Conservation (phyloP, 2,113 vertebrate genomes). For the Desmodus rotundus region DNA sequence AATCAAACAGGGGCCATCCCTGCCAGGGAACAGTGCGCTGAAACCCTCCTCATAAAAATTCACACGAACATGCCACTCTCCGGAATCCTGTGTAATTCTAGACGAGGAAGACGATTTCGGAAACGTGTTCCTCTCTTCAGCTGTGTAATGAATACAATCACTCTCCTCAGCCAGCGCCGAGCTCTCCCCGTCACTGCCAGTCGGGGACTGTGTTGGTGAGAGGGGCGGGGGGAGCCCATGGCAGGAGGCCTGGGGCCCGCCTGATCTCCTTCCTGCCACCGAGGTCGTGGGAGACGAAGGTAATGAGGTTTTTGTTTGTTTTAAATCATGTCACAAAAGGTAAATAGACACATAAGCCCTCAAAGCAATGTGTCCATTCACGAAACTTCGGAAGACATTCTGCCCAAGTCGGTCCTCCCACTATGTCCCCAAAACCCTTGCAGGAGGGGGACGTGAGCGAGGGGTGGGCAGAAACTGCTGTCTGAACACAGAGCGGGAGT, state of each 20-base stretch:
- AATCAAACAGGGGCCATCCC: constrained; percentile 43
- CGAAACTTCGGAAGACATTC: constrained; percentile 46
- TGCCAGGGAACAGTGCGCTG: background rate
- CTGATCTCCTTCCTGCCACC: constrained; percentile 70
- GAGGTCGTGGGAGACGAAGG: constrained; percentile 62
- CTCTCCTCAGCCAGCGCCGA: constrained; percentile 37
- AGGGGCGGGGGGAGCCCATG: constrained; percentile 16
- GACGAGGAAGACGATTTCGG: constrained; percentile 50
- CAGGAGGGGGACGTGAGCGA: background rate
- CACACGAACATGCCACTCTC: constrained; percentile 30
- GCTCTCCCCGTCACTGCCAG: constrained; percentile 20
- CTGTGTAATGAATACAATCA: constrained; percentile 53
- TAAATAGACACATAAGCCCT: constrained; percentile 70
- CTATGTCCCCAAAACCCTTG: background rate
- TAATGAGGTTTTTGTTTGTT: constrained; percentile 48
- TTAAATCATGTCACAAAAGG: constrained; percentile 62
- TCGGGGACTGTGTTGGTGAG: constrained; percentile 42
- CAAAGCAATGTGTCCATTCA: constrained; percentile 57
- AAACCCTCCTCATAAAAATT: constrained; percentile 52
- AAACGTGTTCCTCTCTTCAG: constrained; percentile 44
- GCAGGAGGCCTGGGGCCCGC: constrained; percentile 28
- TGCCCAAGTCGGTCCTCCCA: background rate
- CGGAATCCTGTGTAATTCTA: constrained; percentile 47
- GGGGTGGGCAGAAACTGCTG: background rate
- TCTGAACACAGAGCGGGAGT: background rate